A percentile compares a stretch with the other conserved stretches of the same genome.
phyloP scores from a whole-genome alignment of 2,113 vertebrate species.

The Bos taurus region DNA sequence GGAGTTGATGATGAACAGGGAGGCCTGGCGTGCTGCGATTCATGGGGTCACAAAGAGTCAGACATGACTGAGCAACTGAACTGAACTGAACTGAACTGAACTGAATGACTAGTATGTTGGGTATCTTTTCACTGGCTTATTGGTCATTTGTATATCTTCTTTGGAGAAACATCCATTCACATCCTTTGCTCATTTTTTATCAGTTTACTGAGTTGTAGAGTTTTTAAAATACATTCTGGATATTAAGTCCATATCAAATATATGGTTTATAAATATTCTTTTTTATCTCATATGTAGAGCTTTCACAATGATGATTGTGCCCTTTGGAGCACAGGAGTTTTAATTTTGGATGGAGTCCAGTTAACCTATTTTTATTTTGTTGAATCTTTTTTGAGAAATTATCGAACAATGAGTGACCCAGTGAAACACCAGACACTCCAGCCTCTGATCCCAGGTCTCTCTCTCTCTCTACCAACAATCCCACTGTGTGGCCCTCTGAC shows the following conservation, averaged over 20 bases:
- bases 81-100: no score
- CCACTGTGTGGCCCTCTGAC: background rate
- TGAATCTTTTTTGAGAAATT: background rate
- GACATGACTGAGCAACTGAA: no score
- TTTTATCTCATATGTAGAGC: background rate
- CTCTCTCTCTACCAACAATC: background rate
- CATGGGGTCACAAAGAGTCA: no score
- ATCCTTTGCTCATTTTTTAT: background rate
- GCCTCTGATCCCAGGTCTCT: background rate
- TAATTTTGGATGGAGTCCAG: background rate
- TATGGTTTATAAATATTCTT: background rate
- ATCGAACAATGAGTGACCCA: background rate
- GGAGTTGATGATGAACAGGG: no score
- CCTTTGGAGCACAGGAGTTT: background rate
- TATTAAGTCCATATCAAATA: background rate
- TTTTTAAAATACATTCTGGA: background rate
- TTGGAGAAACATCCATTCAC: background rate
- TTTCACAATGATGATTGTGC: background rate
- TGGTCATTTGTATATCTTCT: background rate
- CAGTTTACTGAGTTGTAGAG: background rate
- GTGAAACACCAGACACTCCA: background rate
- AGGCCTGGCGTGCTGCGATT: no score
- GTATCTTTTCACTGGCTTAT: background rate
- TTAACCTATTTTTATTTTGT: background rate
- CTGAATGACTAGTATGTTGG: background rate